A percentile compares a stretch with the other conserved stretches of the same genome.
Evolutionary conservation across 1,140 invertebrate species (phyloP).

Genomic region (Ips typographus): DNA sequence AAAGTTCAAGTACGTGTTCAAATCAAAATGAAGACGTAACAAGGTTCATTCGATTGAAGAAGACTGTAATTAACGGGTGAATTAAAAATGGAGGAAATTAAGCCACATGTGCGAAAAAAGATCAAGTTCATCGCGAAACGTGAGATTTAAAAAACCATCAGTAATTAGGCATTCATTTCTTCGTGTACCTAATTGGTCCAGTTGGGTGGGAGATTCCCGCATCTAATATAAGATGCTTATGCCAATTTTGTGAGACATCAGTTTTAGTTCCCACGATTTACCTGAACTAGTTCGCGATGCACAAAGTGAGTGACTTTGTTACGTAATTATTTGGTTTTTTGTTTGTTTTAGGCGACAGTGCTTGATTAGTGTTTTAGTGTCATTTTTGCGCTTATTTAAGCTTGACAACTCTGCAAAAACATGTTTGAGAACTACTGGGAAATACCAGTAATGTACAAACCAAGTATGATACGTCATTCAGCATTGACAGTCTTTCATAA

Average conservation of each 20-base stretch:
- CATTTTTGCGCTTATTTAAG: too few species aligned
- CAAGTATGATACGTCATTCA: too few species aligned
- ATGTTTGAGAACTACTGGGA: too few species aligned
- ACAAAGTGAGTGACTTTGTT: constrained; percentile 22
- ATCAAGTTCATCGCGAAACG: constrained; percentile 26
- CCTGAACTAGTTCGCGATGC: constrained; percentile 18
- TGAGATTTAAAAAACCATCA: constrained; percentile 21
- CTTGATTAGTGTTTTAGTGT: too few species aligned
- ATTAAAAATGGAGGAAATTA: too few species aligned
- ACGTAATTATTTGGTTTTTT: not conserved
- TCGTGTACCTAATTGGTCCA: constrained; percentile 20
- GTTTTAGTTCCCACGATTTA: constrained; percentile 25
- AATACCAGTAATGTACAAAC: too few species aligned
- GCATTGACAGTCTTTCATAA: too few species aligned
- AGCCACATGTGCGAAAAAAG: constrained; percentile 6
- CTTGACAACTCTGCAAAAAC: too few species aligned
- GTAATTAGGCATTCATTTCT: constrained; percentile 20
- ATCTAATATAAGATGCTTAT: constrained; percentile 21
- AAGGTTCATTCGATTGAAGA: too few species aligned
- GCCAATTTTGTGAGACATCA: constrained; percentile 21
- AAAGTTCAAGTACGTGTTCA: too few species aligned
- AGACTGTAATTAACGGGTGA: too few species aligned
- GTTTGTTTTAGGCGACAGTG: not conserved
- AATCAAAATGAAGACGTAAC: too few species aligned
- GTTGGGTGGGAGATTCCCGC: constrained; percentile 11